Percentiles rank a stretch among this genome's conserved stretches.
Evolutionary conservation across 2,797 vertebrate genomes (phyloP).

Genomic region (Potorous gilbertii): DNA sequence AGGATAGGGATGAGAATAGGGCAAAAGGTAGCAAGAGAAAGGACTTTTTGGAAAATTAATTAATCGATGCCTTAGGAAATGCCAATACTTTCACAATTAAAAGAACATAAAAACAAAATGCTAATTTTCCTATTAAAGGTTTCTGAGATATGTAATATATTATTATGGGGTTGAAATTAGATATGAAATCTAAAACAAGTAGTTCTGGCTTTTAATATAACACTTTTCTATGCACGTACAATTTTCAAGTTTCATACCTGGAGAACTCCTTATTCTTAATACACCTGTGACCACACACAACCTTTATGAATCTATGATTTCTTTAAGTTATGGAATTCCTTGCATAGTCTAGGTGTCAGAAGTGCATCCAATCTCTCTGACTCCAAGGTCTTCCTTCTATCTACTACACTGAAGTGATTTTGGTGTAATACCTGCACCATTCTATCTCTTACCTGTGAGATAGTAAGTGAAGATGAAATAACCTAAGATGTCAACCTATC

Average conservation of each 20-base stretch:
- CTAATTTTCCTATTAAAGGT: not conserved
- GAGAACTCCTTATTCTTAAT: not conserved
- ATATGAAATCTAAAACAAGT: not conserved
- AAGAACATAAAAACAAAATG: not conserved
- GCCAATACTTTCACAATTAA: not conserved
- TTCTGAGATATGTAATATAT: not conserved
- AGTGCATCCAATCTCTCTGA: not conserved
- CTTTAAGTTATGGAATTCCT: not conserved
- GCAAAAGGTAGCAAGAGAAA: not conserved
- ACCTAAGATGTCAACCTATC: not conserved
- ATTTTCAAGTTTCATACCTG: not conserved
- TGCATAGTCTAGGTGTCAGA: not conserved
- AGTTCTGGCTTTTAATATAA: not conserved
- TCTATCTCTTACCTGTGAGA: not conserved
- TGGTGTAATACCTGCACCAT: not conserved
- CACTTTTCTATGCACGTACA: not conserved
- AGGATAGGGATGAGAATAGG: not conserved
- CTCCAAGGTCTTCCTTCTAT: not conserved
- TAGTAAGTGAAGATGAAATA: not conserved
- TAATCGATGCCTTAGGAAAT: not conserved
- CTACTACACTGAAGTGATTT: not conserved
- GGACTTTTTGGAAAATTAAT: not conserved
- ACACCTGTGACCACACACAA: not conserved
- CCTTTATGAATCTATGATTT: not conserved
- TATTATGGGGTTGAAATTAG: not conserved